Base-by-base conservation (phyloP, 2,797 vertebrate genomes). In the Phrynocephalus guinanensis region DNA sequence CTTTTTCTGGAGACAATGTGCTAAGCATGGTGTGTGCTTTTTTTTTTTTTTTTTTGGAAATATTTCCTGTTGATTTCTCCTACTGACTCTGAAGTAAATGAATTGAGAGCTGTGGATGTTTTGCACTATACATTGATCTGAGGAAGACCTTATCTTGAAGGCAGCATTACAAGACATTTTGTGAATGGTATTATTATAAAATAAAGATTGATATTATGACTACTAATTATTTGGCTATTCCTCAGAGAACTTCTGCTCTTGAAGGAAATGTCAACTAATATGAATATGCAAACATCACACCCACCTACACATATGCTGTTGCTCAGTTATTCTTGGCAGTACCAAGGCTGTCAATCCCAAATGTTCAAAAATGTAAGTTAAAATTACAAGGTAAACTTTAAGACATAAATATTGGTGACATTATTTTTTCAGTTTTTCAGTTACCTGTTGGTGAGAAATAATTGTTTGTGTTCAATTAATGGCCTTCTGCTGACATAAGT, bases 211-310 rank as follows among this genome's bases (percentile, higher is more conserved):
- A 48, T 92, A 91, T 94, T 92, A 85, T 89, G 82, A 90, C 82
- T 89, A 89, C 73, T 92, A 15, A 10, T 93, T 93, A 79, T 86
- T 83, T 91, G 91, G 93, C 90, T 89, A 88, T 91, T 93, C 90
- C 48, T 91, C 75, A 91, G 92, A 93, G 89, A 87, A 92, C 92
- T 95, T 94, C 92, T 94, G 94, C 94, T 96, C 95, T 93, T 90
- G 92, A 94, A 94, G 92, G 92, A 95, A 96, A 95, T 95, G 95
- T 94, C 95, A 95, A 92, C 95, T 94, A 94, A 93, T 95, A 94
- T 94, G 94, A 95, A 95, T 95, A 95, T 95, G 95, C 94, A 96
- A 95, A 96, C 94, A 95, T 94, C 95, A 91, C 94, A 93, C 92
- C 94, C 93, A 92, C 94, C 95, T 95, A 95, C 94, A 94, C 94